Percentiles rank a stretch among this genome's conserved stretches.
These are phyloP conservation scores for Ferdinandea cuprea DNA, from an alignment of 2,888 invertebrate species.

Conservation along the genomic window DNA sequence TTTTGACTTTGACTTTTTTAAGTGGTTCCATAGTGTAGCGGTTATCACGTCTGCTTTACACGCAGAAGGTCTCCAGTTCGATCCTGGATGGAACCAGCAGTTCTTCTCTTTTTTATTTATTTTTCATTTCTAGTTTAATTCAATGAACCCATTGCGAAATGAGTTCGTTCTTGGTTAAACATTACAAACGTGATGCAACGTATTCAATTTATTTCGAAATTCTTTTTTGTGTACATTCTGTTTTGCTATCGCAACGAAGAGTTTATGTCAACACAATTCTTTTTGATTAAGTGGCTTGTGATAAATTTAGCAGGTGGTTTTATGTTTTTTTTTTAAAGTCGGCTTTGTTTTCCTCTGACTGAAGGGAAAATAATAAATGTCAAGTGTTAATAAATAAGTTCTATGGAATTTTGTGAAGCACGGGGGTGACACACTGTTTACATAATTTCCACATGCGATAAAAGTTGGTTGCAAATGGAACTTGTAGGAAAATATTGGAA, in stretches of 20 bases:
- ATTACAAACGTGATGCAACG: slow-evolving; percentile 15
- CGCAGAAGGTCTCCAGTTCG: slow-evolving; percentile 84
- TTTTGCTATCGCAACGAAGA: slow-evolving; percentile 7
- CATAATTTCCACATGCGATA: no score
- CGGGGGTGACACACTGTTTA: no score
- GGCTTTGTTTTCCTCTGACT: neutral
- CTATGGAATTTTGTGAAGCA: no score
- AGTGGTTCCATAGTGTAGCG: slow-evolving; percentile 83
- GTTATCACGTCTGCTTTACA: slow-evolving; percentile 84
- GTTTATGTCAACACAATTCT: slow-evolving; percentile 25
- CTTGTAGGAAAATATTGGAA: no score
- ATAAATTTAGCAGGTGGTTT: slow-evolving; percentile 28
- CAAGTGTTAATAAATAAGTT: neutral
- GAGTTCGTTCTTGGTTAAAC: neutral
- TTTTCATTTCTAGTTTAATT: neutral
- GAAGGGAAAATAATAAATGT: neutral
- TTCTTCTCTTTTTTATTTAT: slow-evolving; percentile 2
- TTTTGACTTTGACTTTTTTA: neutral
- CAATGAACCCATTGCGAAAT: neutral
- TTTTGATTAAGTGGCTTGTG: slow-evolving; percentile 10
- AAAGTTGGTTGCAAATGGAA: no score
- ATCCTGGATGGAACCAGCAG: slow-evolving; percentile 83
- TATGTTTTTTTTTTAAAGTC: neutral
- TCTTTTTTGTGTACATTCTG: no score
- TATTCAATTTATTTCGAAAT: slow-evolving; percentile 8